Evolutionary conservation across 2,888 invertebrate species (phyloP).

Genomic region (Trichogramma evanescens): DNA sequence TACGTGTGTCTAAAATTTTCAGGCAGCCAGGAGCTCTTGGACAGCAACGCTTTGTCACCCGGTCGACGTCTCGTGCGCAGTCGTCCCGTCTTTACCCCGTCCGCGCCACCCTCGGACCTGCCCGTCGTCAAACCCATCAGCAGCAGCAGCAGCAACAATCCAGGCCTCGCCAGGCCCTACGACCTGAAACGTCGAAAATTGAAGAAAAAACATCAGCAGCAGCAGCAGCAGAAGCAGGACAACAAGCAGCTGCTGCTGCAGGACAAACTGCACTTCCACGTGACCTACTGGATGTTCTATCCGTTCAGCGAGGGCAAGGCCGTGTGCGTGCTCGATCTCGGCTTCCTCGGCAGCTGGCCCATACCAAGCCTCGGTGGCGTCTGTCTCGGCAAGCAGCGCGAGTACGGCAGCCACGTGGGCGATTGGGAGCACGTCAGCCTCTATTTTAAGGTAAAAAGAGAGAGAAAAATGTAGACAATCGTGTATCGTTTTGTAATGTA

Average conservation of each 20-base stretch:
- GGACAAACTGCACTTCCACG: slow-evolving; percentile 57
- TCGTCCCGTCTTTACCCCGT: too few species aligned
- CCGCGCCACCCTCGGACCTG: not conserved
- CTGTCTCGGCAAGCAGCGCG: slow-evolving; percentile 54
- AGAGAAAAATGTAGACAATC: not conserved
- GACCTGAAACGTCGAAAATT: not conserved
- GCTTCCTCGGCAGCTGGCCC: slow-evolving; percentile 55
- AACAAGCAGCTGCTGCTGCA: slow-evolving; percentile 30
- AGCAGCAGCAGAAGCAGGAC: slow-evolving; percentile 24
- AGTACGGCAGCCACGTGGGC: slow-evolving; percentile 60
- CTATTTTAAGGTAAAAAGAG: slow-evolving; percentile 48
- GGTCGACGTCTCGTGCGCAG: too few species aligned
- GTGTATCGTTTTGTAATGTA: too few species aligned
- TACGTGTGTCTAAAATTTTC: too few species aligned
- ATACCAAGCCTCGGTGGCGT: slow-evolving; percentile 54
- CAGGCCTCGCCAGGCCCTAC: not conserved
- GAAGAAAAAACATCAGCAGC: not conserved
- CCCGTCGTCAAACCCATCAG: slow-evolving; percentile 1
- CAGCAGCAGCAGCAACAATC: not conserved
- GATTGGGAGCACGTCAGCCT: slow-evolving; percentile 65
- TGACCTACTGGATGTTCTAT: slow-evolving; percentile 66
- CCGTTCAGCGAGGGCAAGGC: slow-evolving; percentile 61
- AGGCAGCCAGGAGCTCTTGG: too few species aligned
- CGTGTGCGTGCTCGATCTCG: slow-evolving; percentile 49
- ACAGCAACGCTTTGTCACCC: too few species aligned